Evolutionary conservation across 2,113 vertebrate genomes (phyloP), one percentile per base, ranked within the genome.

Genomic region (Mormyrus iriodes): DNA sequence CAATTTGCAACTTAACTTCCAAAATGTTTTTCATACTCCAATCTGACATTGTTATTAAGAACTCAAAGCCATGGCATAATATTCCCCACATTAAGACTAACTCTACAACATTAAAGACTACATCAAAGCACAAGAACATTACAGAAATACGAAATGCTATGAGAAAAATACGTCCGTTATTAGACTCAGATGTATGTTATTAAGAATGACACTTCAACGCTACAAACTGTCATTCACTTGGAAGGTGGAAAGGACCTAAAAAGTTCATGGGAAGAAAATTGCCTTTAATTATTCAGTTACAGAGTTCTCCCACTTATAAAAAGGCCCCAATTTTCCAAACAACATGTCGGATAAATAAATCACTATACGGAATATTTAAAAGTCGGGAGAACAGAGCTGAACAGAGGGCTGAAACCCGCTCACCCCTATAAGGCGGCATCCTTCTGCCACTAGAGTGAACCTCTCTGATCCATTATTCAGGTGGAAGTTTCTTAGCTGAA

Each of bases 401-500:
- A 24, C 4, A 15, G 44, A n/a, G 55, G 44, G 58, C 35, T 65
- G 89, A 73, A 21, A 69, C 86, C 44, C 44, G 51, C 42, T 69
- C 27, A 2, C 55, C 46, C n/a, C 42, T 73, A 15, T 44, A 69
- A 65, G 83, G 83, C 85, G 52, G 55, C 46, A 51, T 24, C 87
- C 61, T 65, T 51, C 24, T 24, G 19, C 42, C 13, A n/a, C 88
- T 85, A 86, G 86, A 86, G 83, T 39, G 12, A 44, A 42, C 15
- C 44, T 24, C 89, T 89, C 27, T 86, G 83, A 89, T 89, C 44
- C 82, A 85, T 89, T 86, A 89, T 89, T 89, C 55, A 88, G 61
- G 58, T 31, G 55, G 73, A 58, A 69, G 82, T 48, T 49, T 86
- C 83, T 49, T 17, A 69, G 83, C 39, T 17, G 24, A 65, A 89